These are phyloP conservation scores for Drosophila mayaguana DNA, from an alignment of 2,888 invertebrate species.

Conservation along the genomic window DNA sequence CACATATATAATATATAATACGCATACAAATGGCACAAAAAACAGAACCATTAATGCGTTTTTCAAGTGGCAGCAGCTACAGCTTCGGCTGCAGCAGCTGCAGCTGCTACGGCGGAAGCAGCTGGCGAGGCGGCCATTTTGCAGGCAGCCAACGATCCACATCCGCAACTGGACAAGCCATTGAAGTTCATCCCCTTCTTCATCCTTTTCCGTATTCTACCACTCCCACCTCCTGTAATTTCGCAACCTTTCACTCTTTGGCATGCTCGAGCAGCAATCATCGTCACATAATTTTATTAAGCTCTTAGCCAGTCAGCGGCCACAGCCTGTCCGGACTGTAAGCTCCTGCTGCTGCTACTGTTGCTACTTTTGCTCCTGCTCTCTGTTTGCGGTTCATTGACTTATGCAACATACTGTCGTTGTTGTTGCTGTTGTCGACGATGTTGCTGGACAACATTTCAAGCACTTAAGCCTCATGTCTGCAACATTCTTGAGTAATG, in stretches of 20 bases:
- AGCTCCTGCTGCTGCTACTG: not conserved
- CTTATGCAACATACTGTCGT: slow-evolving; percentile 37
- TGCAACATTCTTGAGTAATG: slow-evolving; percentile 11
- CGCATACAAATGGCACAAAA: slow-evolving; percentile 63
- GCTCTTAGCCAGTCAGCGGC: slow-evolving; percentile 61
- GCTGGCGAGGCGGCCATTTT: slow-evolving; percentile 58
- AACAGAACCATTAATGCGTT: slow-evolving; percentile 76
- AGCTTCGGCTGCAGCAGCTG: slow-evolving; percentile 23
- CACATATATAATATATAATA: slow-evolving; percentile 23
- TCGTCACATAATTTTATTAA: slow-evolving; percentile 81
- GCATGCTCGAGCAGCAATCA: slow-evolving; percentile 60
- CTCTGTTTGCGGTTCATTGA: slow-evolving; percentile 47
- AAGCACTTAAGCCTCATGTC: slow-evolving; percentile 27
- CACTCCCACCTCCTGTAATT: not conserved
- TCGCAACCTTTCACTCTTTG: slow-evolving; percentile 2
- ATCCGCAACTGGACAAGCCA: slow-evolving; percentile 48
- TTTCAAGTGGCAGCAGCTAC: slow-evolving; percentile 68
- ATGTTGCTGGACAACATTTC: slow-evolving; percentile 23
- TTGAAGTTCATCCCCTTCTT: slow-evolving; percentile 20
- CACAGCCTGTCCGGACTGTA: slow-evolving; percentile 35
- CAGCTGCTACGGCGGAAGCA: slow-evolving; percentile 39
- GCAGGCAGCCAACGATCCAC: slow-evolving; percentile 58
- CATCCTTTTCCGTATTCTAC: not conserved
- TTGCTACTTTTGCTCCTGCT: not conserved
- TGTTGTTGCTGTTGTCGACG: slow-evolving; percentile 26